Evolutionary conservation across 2,113 vertebrate species (phyloP).

Genomic region (Chauna torquata): DNA sequence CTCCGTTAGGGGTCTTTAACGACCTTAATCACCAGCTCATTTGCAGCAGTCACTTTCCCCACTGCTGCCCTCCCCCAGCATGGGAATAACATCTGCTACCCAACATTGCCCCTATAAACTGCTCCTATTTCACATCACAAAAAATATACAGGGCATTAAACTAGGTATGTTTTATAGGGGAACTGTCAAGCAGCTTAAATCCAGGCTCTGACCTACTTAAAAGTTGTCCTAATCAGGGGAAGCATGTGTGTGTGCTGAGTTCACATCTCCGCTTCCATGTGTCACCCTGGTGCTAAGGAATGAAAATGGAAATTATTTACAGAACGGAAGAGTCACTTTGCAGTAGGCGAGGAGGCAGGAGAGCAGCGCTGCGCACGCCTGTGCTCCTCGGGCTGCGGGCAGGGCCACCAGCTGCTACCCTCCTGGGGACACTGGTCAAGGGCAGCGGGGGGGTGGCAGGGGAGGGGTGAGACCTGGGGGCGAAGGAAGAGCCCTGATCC

Average conservation of each 20-base stretch:
- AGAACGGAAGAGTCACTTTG: neutral
- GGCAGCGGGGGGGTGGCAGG: too few relatives aligned
- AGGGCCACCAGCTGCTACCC: neutral
- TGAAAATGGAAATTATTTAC: neutral
- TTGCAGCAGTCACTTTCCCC: slow-evolving; percentile 47
- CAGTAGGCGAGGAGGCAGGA: neutral
- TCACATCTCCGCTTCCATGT: slow-evolving; percentile 30
- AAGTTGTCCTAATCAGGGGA: slow-evolving; percentile 58
- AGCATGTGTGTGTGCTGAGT: slow-evolving; percentile 34
- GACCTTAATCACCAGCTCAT: slow-evolving; percentile 50
- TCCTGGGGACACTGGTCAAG: neutral
- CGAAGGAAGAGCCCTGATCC: too few relatives aligned
- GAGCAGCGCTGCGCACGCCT: neutral
- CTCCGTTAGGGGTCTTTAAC: slow-evolving; percentile 27
- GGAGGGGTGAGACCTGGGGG: too few relatives aligned
- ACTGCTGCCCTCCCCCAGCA: neutral
- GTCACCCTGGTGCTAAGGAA: neutral
- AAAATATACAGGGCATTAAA: slow-evolving; percentile 51
- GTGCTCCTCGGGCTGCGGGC: neutral
- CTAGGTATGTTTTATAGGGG: slow-evolving; percentile 47
- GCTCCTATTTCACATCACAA: slow-evolving; percentile 24
- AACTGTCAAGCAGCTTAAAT: slow-evolving; percentile 37
- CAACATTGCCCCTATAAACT: slow-evolving; percentile 23
- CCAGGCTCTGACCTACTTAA: slow-evolving; percentile 64
- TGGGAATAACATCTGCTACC: slow-evolving; percentile 41